Evolutionary conservation across 1,140 invertebrate genomes (phyloP), one percentile per base, ranked within the genome.

Genomic region (Fopius arisanus): DNA sequence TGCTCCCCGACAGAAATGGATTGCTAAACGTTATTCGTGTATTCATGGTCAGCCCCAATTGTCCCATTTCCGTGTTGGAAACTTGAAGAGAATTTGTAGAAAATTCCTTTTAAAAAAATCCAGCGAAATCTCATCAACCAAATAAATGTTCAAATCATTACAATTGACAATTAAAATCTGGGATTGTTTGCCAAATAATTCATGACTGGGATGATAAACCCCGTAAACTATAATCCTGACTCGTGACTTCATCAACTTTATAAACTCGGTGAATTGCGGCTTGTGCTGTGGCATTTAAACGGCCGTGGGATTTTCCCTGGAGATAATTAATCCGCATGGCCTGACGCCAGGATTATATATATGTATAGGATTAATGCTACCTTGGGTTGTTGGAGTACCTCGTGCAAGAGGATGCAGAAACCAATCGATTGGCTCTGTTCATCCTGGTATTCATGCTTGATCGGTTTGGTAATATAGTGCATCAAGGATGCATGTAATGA

Each of bases 401-500:
- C 19, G 43, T 51, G 43, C 19, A 16, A 51, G n/a, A 19, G 54
- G 19, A 59, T 23, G 19, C 26, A 23, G 6, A 51, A 59, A 26
- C 10, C 54, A 59, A 59, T 59, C 54, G 54, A 59, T 51, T 21
- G n/a, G n/a, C 19, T 59, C 19, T 28, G 21, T 59, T 59, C 54
- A 59, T 59, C 19, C 54, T 59, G 54, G 23, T 26, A 19, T 21
- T 59, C 54, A 59, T 28, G 54, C 54, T 23, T 28, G 54, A 59
- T 59, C 21, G 19, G 23, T 7, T 28, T 59, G 10, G 54, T 59
- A 23, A 59, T 51, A 19, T 21, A 51, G 19, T 23, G 9, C 54
- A 59, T 59, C 54, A 28, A 59, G 54, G 54, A 59, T 59, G 54
- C 54, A 26, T 48, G 14, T 59, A 59, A 59, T 59, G n/a, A 51